Base-by-base conservation (phyloP, 2,888 invertebrate genomes). In the Drosophila mettleri region DNA sequence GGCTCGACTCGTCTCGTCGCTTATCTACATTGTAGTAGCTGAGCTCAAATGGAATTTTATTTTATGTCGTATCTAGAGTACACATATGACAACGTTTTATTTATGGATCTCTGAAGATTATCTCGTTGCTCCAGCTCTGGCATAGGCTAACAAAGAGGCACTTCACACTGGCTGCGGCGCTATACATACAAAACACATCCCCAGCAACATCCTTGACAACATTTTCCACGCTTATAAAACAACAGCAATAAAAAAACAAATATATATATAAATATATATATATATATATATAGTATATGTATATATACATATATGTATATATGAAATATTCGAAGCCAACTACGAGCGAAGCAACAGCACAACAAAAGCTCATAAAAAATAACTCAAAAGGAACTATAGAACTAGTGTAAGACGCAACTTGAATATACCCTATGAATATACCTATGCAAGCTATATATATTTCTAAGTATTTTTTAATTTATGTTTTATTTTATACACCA, bases 251-350 rank as follows among this genome's bases (percentile, higher is more conserved):
- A 51, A 22, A 20, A 22, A 46, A 31, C 16, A 46, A 55, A 29
- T 6, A 29, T 27, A 16, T 27, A 29, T 8, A 29, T 29, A 29
- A 7, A 41, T 18, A 18, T 16, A 10, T 41, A 7, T 6, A 16
- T 39, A 9, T 12, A 5, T 46, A 22, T 24, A 10, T 22, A 22
- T 43, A 14, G n/a, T 24, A 24, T 4, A 24, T 22, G 6, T 8
- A 22, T 51, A 1, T 10, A 16, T 54, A 1, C 9, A 3, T 27
- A 10, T 24, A 9, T 38, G 5, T 16, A 22, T 12, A 74, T 74
- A 74, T 73, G 81, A 73, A 80, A 75, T 57, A 69, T 67, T 69
- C 52, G 45, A 43, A 60, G 57, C 48, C 53, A 63, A 49, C 33
- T 48, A 49, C 22, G 16, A 60, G 22, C 24, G 36, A 49, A 33